Conservation (phyloP, 2,113 vertebrate genomes). For the Pholis gunnellus region DNA sequence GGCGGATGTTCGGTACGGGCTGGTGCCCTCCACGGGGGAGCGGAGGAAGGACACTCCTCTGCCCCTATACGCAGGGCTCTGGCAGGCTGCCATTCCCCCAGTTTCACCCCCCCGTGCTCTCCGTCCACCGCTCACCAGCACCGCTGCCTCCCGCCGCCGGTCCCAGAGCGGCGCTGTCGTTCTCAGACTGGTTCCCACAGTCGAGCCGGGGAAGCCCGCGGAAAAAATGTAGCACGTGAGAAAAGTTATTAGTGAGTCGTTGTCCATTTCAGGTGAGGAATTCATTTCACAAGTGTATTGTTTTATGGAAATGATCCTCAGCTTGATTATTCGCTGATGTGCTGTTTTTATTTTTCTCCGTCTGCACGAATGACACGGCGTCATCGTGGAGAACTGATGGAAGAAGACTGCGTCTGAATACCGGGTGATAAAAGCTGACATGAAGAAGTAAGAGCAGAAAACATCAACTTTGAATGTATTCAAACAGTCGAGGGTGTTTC, state of each 20-base stretch:
- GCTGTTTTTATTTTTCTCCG: neutral
- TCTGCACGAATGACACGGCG: slow-evolving; percentile 5
- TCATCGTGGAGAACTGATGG: neutral
- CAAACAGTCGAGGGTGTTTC: neutral
- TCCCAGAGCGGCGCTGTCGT: neutral
- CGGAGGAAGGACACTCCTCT: slow-evolving; percentile 71
- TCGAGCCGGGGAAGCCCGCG: neutral
- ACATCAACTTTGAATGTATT: neutral
- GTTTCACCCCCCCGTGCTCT: slow-evolving; percentile 40
- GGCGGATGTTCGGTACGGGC: slow-evolving; percentile 50
- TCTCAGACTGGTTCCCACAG: slow-evolving; percentile 12
- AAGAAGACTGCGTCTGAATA: no score
- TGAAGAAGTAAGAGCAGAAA: neutral
- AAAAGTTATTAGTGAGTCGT: neutral
- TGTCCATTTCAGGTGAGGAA: slow-evolving; percentile 5
- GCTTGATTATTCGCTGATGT: neutral
- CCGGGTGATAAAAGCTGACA: neutral
- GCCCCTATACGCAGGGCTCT: slow-evolving; percentile 45
- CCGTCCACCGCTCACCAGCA: slow-evolving; percentile 37
- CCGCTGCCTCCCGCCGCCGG: neutral
- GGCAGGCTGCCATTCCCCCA: slow-evolving; percentile 60
- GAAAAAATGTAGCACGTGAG: slow-evolving; percentile 7
- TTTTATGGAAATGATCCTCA: slow-evolving; percentile 29
- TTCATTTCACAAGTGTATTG: slow-evolving; percentile 1
- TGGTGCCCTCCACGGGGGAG: slow-evolving; percentile 63